Conservation (phyloP, 2,888 invertebrate species). For the Schizaphis graminum region DNA sequence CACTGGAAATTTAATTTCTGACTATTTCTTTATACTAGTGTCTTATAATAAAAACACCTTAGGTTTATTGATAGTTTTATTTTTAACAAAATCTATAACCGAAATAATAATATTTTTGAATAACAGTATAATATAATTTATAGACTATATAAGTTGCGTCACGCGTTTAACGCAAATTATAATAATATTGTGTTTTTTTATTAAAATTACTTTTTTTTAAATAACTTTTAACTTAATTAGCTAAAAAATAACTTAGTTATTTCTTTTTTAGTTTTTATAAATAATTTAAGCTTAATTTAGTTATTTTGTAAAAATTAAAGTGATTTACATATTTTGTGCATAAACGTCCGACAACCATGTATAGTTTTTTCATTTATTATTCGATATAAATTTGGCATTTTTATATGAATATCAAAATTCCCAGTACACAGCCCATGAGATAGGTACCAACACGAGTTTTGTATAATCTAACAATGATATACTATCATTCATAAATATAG, state of each 20-base stretch:
- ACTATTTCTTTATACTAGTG: too few relatives aligned
- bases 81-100: too few relatives aligned
- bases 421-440: not conserved
- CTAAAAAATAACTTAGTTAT: not conserved
- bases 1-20: not conserved
- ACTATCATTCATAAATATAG: too few relatives aligned
- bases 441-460: not conserved
- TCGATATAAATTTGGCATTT: not conserved
- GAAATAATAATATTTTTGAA: not conserved
- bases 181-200: too few relatives aligned
- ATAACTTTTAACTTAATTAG: not conserved
- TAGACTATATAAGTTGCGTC: not conserved
- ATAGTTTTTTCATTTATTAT: not conserved
- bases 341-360: not conserved
- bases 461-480: not conserved
- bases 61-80: too few relatives aligned
- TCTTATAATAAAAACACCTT: too few relatives aligned
- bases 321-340: not conserved
- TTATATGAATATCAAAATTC: not conserved
- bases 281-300: not conserved
- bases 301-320: not conserved
- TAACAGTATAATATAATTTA: not conserved
- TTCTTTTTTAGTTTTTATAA: not conserved
- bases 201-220: not conserved
- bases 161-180: not conserved